Base-by-base conservation (phyloP, 2,797 vertebrate genomes). In the Notolepis coatsorum region DNA sequence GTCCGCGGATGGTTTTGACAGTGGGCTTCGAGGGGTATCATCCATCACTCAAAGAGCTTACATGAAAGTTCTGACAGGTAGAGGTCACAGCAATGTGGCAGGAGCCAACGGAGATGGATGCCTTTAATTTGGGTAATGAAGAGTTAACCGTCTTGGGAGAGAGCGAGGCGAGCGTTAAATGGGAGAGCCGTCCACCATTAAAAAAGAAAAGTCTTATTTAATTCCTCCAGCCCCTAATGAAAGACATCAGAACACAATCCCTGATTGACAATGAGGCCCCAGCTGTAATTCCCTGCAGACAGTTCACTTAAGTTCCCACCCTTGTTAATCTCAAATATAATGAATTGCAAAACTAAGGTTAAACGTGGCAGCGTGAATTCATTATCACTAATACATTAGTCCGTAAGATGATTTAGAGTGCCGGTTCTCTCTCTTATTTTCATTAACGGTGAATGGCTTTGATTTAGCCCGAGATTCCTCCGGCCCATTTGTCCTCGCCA, bases 341-440 rank as follows among this genome's bases (percentile, higher is more conserved):
- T 93, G 89, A 93, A 93, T 92, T 86, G 90, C 90, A 92, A 93
- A 93, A 92, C 89, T 94, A 92, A 93, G 92, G 90, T 94, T 93
- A 93, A 93, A 92, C 84, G 85, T 92, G 90, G 87, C 91, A 88
- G 79, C 80, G 85, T 91, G 91, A 93, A 93, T 92, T 91, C 89
- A 93, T 94, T 93, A 93, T 91, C 86, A 75, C 89, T 92, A 93
- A 93, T 88, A 92, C 89, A 90, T 91, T 91, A 91, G 89, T 84
- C 85, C 82, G 85, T 90, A 91, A 89, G 87, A 91, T 94, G 90
- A 93, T 92, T 92, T 93, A 92, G 89, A 89, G 88, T 89, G 85
- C 56, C 61, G 18, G 82, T 84, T 64, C 88, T 73, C 80, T 72
- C 86, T 90, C 80, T 88, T 84, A 88, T 88, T 90, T 92, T 92